Base-by-base conservation (phyloP, 37 sponge, comb jelly and placozoan species). In the Lycopodina hypogea region DNA sequence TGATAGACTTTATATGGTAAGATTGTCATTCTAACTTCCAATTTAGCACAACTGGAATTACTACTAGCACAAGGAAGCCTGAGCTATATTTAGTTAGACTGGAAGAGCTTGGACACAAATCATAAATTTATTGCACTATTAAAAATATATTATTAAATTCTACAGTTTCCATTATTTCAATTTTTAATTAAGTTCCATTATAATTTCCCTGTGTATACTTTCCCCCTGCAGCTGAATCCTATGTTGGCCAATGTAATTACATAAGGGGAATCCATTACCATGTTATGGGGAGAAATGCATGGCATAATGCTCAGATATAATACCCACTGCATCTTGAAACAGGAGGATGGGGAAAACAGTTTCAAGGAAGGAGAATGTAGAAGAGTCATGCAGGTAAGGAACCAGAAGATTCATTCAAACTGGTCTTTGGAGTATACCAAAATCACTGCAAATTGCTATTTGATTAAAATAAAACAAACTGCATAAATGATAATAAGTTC, bases 281-380 rank as follows among this genome's bases (percentile, higher is more conserved):
- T 66, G 95, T n/a, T n/a, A n/a, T n/a, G 92, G 24, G 81, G 30
- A 58, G 95, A 92, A 6, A 78, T 69, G 67, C 61, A 28, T 78
- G 95, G 93, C 1, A 56, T 78, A 9, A 80, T 80, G 83, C 82
- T 82, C 63, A 62, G 72, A 45, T 51, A 69, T 32, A 81, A 85
- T 48, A 48, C 89, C 26, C 95, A 94, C 71, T 94, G 91, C 76
- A 91, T 94, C 72, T 76, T 94, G 21, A 84, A 53, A 41, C 71
- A 91, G 34, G 51, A 77, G 72, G 93, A 94, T 64, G 95, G n/a
- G 95, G 0, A 75, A 73, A 39, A 83, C 95, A 14, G 83, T 83
- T 24, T 86, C 83, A 84, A 93, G 89, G 84, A 87, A 86, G 68
- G 71, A 74, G 48, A 76, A 24, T 28, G 74, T 78, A 0, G 86